These are phyloP conservation scores for Gambusia holbrooki DNA, from an alignment of 2,113 vertebrate species.

Conservation along the genomic window DNA sequence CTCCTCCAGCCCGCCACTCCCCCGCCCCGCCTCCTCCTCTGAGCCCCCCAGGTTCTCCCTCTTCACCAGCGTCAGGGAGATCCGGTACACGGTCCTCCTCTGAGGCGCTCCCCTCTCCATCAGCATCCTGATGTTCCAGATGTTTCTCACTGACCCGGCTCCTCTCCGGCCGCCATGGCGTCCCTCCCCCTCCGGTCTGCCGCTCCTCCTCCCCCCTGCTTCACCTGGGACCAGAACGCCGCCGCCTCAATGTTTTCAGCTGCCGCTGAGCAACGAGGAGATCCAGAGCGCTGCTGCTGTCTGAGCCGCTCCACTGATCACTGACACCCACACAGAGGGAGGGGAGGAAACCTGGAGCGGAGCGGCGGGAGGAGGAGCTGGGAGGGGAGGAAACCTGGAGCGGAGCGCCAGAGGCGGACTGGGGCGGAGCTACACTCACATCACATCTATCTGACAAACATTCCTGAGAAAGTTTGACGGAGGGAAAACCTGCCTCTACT, in stretches of 20 bases:
- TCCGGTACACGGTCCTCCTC: conserved; percentile 90
- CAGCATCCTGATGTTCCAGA: conserved; percentile 74
- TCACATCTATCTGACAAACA: too few species aligned
- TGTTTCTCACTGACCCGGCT: conserved; percentile 4
- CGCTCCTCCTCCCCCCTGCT: conserved; percentile 12
- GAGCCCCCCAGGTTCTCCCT: conserved; percentile 82
- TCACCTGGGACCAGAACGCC: conserved; percentile 21
- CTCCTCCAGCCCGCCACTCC: conserved; percentile 70
- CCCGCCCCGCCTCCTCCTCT: background rate
- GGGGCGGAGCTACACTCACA: too few species aligned
- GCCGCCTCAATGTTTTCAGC: background rate
- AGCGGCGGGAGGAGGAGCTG: background rate
- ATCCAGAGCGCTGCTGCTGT: background rate
- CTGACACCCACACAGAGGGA: conserved; percentile 1
- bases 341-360: background rate
- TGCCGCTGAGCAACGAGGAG: background rate
- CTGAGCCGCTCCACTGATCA: background rate
- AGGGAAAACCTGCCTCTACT: too few species aligned
- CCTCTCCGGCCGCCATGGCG: conserved; percentile 64
- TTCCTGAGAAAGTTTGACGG: too few species aligned
- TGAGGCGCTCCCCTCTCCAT: conserved; percentile 86
- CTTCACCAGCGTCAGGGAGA: conserved; percentile 94
- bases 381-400: background rate
- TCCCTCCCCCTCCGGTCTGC: conserved; percentile 35
- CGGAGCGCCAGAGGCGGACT: background rate